Base-by-base conservation (phyloP, 2,113 vertebrate species). In the Lepus europaeus region DNA sequence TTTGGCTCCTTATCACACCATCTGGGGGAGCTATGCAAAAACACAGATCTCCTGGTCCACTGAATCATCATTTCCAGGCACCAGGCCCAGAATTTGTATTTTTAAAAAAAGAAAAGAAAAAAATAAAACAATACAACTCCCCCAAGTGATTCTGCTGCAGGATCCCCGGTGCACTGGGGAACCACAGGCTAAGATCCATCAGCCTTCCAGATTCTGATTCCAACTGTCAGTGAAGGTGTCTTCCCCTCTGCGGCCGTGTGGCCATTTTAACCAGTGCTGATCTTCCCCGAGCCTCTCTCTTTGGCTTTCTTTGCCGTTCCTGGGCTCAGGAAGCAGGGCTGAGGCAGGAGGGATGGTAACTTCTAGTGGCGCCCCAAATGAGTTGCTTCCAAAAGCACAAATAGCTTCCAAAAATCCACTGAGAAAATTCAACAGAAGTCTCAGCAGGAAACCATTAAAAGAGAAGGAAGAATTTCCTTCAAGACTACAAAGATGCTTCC, bases 41-140 rank as follows among this genome's bases (percentile, higher is more conserved):
- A 53, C 4, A 14, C 36, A 20, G 17, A 76, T 61, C 74, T 66
- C 84, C 86, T 9, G 19, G 27, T 61, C 29, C 94, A 56, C n/a
- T 73, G 77, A 94, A 91, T 66, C 80, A 76, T 31, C 66, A 80
- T 84, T 94, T 89, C 87, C 33, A 81, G 97, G 96, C 95, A 92
- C 12, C n/a, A 49, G 51, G 77, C 96, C 96, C 90, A 93, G 94
- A 95, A 81, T 90, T 59, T 66, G 9, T 69, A 9, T 78, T 93
- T 68, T 68, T 20, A 33, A 69, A 81, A 61, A 61, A 45, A 49
- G 33, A 64, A 88, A 89, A 90, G 72, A 66, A 23, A 59, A 17
- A 59, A 59, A 59, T 59, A 59, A 59, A 45, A 59, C 19, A 59
- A 59, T 59, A 59, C 19, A 19, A 59, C 19, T 59, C 13, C 56